Evolutionary conservation across 2,113 vertebrate species (phyloP).

Genomic region (Lates calcarifer): DNA sequence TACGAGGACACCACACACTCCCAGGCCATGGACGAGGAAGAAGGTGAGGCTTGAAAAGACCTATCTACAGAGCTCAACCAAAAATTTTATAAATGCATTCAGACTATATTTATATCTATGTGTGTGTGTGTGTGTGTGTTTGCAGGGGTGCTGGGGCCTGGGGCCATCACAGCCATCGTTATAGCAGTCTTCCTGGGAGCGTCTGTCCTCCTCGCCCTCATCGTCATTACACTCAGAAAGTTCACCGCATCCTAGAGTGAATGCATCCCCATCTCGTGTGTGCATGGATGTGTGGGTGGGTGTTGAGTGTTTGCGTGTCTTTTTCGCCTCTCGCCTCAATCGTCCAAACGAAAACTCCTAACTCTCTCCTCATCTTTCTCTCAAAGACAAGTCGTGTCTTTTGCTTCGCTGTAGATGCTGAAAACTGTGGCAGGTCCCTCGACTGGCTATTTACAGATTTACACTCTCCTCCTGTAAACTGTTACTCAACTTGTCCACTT

Average conservation of each 20-base stretch:
- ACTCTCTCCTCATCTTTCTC: not conserved
- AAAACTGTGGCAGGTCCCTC: constrained; percentile 69
- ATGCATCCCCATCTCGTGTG: not conserved
- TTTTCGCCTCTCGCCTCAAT: constrained; percentile 13
- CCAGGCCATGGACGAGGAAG: constrained; percentile 78
- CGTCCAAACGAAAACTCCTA: not conserved
- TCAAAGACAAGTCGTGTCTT: constrained; percentile 6
- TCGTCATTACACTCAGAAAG: constrained; percentile 94
- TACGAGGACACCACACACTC: constrained; percentile 87
- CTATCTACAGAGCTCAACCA: not conserved
- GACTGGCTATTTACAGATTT: constrained; percentile 28
- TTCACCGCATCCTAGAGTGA: constrained; percentile 89
- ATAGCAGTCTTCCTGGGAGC: constrained; percentile 95
- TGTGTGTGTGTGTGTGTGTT: constrained; percentile 50
- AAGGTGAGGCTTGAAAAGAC: constrained; percentile 73
- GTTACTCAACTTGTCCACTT: constrained; percentile 25
- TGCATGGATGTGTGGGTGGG: not conserved
- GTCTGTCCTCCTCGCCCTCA: constrained; percentile 93
- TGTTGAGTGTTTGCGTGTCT: constrained; percentile 32
- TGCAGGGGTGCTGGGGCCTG: constrained; percentile 91
- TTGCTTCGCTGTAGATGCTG: constrained; percentile 48
- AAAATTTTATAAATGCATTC: not conserved
- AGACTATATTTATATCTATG: not conserved
- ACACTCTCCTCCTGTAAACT: constrained; percentile 24
- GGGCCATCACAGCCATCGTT: constrained; percentile 96